A percentile compares a stretch with the other conserved stretches of the same genome.
phyloP scores from a whole-genome alignment of 2,888 invertebrate genomes.

The Entomobrya multifasciata region DNA sequence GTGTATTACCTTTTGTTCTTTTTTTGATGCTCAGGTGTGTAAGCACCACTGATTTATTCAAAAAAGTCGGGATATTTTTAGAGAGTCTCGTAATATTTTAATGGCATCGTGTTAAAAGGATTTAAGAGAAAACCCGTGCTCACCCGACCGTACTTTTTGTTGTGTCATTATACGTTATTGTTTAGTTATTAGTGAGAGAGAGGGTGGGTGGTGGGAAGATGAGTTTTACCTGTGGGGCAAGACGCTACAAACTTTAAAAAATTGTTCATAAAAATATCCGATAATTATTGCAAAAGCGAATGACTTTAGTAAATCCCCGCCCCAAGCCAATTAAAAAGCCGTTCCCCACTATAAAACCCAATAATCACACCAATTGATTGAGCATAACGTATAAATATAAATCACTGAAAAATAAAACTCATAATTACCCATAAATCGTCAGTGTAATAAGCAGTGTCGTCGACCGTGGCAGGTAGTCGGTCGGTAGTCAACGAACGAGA shows the following conservation, averaged over 20 bases:
- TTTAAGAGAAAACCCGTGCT: slow-evolving; percentile 43
- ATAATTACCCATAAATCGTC: no score
- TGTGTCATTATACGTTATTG: slow-evolving; percentile 46
- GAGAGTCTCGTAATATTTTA: slow-evolving; percentile 34
- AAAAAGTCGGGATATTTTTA: background rate
- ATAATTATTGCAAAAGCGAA: background rate
- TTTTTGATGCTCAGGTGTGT: no score
- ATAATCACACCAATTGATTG: background rate
- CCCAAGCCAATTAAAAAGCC: background rate
- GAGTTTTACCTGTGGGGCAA: background rate
- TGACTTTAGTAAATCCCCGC: background rate
- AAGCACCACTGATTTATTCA: background rate
- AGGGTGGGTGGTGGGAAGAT: background rate
- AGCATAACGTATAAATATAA: background rate
- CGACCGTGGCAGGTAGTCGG: background rate
- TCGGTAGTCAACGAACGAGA: background rate
- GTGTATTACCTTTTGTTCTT: no score
- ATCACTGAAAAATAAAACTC: no score
- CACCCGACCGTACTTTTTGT: slow-evolving; percentile 68
- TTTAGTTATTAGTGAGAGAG: background rate
- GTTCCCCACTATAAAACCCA: background rate
- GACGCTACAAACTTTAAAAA: background rate
- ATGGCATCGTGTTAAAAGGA: slow-evolving; percentile 17
- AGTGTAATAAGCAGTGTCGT: background rate
- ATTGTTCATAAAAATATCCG: background rate